Base-by-base conservation (phyloP, 1,140 invertebrate genomes). In the Macrobrachium rosenbergii region DNA sequence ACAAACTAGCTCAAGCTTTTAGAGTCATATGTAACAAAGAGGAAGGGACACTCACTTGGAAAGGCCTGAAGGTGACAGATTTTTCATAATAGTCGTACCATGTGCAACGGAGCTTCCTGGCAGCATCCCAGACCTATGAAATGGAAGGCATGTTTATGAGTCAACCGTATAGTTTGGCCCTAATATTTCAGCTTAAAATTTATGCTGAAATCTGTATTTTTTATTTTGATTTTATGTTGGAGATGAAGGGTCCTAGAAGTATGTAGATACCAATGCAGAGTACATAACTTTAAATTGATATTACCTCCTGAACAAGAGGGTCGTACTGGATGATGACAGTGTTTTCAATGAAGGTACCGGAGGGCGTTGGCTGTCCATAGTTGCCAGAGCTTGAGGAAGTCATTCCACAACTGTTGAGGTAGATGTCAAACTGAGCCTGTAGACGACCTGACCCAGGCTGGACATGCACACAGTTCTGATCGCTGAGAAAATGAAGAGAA, bases 81-180 rank as follows among this genome's bases (percentile, higher is more conserved):
- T 98, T 98, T 92, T 98, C 97, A 91, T 98, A 98, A 92, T 96
- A 98, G 91, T 98, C 97, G 91, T 98, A 98, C 97, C 97, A 98
- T 10, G 97, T 98, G 92, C 97, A 98, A 67, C 97, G 93, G 14
- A 98, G 92, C 91, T 97, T 97, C 90, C 97, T 94, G 0, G 96
- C 95, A 87, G 93, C 93, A 90, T 94, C 96, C 91, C 91, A 92
- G 90, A 92, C 91, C 89, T 92, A 91, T 64, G 91, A 91, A 14
- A 91, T 21, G 52, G 63, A 19, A 52, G 52, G 62, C 6, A 10
- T 10, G 3, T 72, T 12, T 52, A 8, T 52, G 52, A 52, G 6
- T 52, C 52, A 52, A 52, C 28, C 52, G 6, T 52, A 12, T 10
- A 52, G 52, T 52, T 52, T 52, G 52, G 7, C 52, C 52, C 8